Evolutionary conservation across 2,113 vertebrate species (phyloP), one percentile per base, ranked within the genome.

Genomic region (Microtus ochrogaster): DNA sequence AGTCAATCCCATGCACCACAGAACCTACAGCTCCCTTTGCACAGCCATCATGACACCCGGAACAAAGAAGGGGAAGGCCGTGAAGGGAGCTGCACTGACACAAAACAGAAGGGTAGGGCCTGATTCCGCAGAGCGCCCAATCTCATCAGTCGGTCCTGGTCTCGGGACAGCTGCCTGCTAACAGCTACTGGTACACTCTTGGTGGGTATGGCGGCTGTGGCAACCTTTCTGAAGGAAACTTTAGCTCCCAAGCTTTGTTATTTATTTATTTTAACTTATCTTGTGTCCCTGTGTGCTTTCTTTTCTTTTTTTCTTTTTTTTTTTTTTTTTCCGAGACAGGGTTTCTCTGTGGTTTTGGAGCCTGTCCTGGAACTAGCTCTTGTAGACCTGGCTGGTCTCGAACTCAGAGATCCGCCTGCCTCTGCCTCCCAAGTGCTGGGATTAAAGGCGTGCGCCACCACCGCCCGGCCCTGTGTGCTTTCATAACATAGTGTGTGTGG

Each of bases 221-320:
- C 39, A 66, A 44, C 28, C 21, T 72, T 96, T 82, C 77, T 68
- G 52, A 58, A 90, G 44, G 65, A 93, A 97, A 84, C 82, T 47
- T 44, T 5, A 84, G 77, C 63, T 82, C 88, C 58, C 16, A 4
- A 61, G 26, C 47, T 82, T 61, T 6, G 3, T n/a, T 26, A 21
- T 36, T 39, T n/a, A 17, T 14, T 33, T 63, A 30, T 41, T 63
- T 65, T 44, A 78, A 30, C 19, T 33, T 36, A 49, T 49, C 28
- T 68, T 9, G 65, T 86, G 44, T 21, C 14, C 19, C 30, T 68
- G 47, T 41, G 41, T 41, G 41, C 41, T 41, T 41, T 41, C 41
- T 41, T 41, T 41, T 41, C 3, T 41, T 41, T 2, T 41, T 41
- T 41, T 41, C 3, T 41, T 41, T 41, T 2, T 41, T 41, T 41